phyloP scores from a whole-genome alignment of 2,113 vertebrate species.

The Channa argus region DNA sequence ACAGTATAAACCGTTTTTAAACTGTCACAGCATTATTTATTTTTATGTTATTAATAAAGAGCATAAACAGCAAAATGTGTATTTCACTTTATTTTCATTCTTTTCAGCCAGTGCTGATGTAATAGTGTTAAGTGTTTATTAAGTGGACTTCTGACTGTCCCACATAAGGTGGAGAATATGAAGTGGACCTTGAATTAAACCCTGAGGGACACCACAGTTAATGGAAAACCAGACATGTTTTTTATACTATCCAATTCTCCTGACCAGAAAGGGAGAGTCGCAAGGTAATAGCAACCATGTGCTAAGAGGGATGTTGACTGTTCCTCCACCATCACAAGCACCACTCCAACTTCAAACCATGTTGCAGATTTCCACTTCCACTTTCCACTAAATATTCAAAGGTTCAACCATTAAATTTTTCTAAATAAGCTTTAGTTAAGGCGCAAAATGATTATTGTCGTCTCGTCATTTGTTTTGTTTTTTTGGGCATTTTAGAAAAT shows the following conservation, averaged over 20 bases:
- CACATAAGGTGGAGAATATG: background rate
- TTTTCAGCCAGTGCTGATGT: too few relatives aligned
- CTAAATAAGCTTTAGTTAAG: background rate
- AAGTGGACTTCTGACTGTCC: background rate
- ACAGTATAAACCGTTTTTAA: too few relatives aligned
- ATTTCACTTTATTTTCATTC: too few relatives aligned
- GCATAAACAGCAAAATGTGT: too few relatives aligned
- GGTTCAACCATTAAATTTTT: background rate
- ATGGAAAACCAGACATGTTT: background rate
- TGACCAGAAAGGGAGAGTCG: too few relatives aligned
- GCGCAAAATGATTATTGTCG: background rate
- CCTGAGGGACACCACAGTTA: conserved; percentile 28
- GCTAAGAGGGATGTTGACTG: background rate
- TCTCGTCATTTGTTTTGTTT: background rate
- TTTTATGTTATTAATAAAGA: too few relatives aligned
- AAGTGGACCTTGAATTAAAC: conserved; percentile 4
- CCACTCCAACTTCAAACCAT: background rate
- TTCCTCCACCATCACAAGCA: background rate
- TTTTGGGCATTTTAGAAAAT: too few relatives aligned
- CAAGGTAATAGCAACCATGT: background rate
- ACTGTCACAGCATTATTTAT: too few relatives aligned
- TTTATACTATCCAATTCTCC: too few relatives aligned
- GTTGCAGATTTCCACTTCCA: too few relatives aligned
- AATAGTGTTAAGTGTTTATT: too few relatives aligned
- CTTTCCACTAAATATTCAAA: too few relatives aligned